phyloP scores from a whole-genome alignment of 2,797 vertebrate genomes.

The Danio choprae region DNA sequence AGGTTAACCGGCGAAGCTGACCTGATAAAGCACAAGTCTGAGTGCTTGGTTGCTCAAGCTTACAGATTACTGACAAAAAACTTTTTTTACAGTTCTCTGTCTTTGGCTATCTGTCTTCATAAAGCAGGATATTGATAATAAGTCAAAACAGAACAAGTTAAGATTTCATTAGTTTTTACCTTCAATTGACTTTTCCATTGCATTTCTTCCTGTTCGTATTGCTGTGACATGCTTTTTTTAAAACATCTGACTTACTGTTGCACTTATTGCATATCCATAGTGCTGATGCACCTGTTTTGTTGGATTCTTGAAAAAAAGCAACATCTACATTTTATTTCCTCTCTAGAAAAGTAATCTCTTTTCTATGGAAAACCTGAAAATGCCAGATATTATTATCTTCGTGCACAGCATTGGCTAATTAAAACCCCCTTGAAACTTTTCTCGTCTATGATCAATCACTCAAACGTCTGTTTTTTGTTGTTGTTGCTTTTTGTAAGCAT shows the following conservation, averaged over 20 bases:
- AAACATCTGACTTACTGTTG: neutral
- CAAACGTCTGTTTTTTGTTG: neutral
- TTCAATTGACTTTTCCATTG: neutral
- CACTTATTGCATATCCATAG: neutral
- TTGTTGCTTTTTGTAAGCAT: neutral
- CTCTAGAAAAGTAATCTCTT: neutral
- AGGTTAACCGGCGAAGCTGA: conserved; percentile 12
- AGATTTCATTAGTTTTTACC: neutral
- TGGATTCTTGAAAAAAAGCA: conserved; percentile 2
- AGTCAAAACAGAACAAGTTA: neutral
- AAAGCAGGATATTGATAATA: neutral
- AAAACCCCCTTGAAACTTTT: neutral
- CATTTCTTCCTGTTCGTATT: neutral
- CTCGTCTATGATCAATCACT: neutral
- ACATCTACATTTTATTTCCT: neutral
- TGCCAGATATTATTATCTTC: neutral
- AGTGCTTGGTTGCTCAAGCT: neutral
- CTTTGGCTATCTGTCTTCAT: neutral
- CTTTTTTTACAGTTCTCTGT: neutral
- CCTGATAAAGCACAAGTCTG: neutral
- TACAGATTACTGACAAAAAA: neutral
- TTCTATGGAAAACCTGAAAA: too few relatives aligned
- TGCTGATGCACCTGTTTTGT: neutral
- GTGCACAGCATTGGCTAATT: neutral
- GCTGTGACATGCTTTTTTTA: conserved; percentile 1